Conservation (phyloP, 2,888 invertebrate species). For the Pseudeuparius sepicola region DNA sequence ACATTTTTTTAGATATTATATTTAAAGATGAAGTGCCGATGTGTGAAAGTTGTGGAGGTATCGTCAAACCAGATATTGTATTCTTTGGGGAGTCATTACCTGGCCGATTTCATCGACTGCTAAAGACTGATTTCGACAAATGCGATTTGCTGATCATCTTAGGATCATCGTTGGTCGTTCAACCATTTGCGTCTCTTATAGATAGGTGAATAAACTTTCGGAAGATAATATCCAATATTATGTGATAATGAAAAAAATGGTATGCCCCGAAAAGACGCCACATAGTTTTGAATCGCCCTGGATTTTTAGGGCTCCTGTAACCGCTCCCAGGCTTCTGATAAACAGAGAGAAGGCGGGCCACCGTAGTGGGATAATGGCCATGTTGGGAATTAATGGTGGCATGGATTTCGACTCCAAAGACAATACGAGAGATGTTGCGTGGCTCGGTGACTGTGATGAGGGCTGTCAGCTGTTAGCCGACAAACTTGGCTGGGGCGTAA, state of each 20-base stretch:
- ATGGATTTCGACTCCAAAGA: conserved; percentile 57
- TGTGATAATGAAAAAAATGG: too few species aligned
- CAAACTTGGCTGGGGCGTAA: conserved; percentile 69
- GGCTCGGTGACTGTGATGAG: conserved; percentile 74
- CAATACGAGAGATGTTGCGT: conserved; percentile 64
- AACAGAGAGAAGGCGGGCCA: conserved; percentile 71
- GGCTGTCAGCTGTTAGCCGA: conserved; percentile 65
- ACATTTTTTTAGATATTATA: conserved; percentile 57
- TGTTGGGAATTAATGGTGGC: conserved; percentile 45
- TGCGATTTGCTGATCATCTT: conserved; percentile 90
- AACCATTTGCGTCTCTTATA: conserved; percentile 86
- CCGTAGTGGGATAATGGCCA: conserved; percentile 32
- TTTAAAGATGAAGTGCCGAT: conserved; percentile 64
- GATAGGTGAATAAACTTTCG: conserved; percentile 48
- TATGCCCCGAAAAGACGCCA: too few species aligned
- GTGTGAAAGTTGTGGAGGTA: conserved; percentile 57
- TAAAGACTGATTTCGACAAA: conserved; percentile 64
- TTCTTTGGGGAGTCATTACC: conserved; percentile 93
- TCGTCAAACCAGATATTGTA: conserved; percentile 92
- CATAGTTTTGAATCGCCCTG: too few species aligned
- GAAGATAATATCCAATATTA: conserved; percentile 1
- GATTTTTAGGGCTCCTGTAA: conserved; percentile 52
- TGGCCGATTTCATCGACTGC: conserved; percentile 57
- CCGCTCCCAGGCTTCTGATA: conserved; percentile 74
- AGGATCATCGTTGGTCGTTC: conserved; percentile 90